Base-by-base conservation (phyloP, 2,888 invertebrate genomes). In the Rhingia rostrata region DNA sequence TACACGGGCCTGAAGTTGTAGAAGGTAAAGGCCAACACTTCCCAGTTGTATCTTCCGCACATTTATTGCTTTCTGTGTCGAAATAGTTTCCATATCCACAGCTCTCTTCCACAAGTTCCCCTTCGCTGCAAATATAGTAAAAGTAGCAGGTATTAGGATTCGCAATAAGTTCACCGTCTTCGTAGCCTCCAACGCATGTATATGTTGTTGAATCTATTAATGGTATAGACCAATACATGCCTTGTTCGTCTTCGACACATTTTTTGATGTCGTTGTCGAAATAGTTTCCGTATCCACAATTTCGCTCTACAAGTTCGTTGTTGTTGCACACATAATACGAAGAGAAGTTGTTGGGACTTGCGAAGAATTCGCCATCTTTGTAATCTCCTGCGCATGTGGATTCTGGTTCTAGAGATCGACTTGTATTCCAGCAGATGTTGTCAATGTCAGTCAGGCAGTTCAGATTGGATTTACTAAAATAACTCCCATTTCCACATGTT, bases 71-170 rank as follows among this genome's bases (percentile, higher is more conserved):
- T 0, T 3, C 6, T 0, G 10, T n/a, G 22, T 87, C 35, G 45
- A 86, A 89, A 33, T 70, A 86, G 5, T 47, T 33, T 3, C 86
- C 88, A 0, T 2, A 4, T 1, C 30, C 7, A 22, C 88, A 88
- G 12, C 66, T 75, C 10, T 58, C 12, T 4, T 58, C 49, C 5
- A 79, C 39, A 82, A 88, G 88, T 0, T 70, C 41, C 4, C 87
- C 88, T 45, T 86, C 39, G 6, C 33, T 33, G 58, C 89, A 89
- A 0, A 87, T n/a, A 6, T 88, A 89, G 58, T 87, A 89, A 4
- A 6, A 12, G 0, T 41, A 4, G 12, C 87, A 88, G 12, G 86
- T 75, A 10, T 54, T n/a, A 1, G 56, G n/a, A 14, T 87, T 86
- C 0, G 70, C 58, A 3, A 86, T 41, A 22, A 51, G 6, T 0